Evolutionary conservation across 2,113 vertebrate genomes (phyloP).

Genomic region (Ophiodon elongatus): DNA sequence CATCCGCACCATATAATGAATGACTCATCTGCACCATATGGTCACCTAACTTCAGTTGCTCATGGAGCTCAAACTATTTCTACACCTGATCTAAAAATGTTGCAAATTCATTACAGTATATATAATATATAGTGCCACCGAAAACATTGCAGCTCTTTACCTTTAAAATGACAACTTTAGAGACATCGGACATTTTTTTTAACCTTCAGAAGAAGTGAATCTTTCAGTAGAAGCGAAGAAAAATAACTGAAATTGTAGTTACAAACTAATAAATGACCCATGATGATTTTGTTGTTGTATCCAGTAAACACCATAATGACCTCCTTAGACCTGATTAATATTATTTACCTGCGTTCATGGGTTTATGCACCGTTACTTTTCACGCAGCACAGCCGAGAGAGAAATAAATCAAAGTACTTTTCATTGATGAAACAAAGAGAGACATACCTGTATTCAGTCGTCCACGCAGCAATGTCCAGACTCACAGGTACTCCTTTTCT

Average conservation of each 20-base stretch:
- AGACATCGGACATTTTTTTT: not conserved
- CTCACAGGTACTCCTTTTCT: conserved; percentile 51
- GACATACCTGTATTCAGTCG: conserved; percentile 63
- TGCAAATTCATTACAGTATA: not conserved
- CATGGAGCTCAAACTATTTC: not conserved
- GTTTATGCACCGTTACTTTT: not conserved
- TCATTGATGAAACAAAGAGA: conserved; percentile 14
- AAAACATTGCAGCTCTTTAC: not conserved
- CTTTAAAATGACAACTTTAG: not conserved
- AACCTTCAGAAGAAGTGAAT: not conserved
- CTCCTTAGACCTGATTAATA: not conserved
- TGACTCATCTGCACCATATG: not conserved
- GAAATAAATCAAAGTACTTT: not conserved
- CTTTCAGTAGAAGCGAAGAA: not conserved
- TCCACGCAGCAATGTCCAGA: conserved; percentile 27
- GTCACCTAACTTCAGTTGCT: not conserved
- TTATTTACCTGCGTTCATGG: not conserved
- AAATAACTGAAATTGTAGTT: not conserved
- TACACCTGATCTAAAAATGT: not conserved
- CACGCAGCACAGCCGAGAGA: not conserved
- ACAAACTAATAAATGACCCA: not conserved
- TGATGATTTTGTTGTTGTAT: not conserved
- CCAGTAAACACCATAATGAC: conserved; percentile 11
- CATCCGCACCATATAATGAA: not conserved
- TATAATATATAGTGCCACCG: not conserved